phyloP scores from a whole-genome alignment of 1,140 invertebrate species.

The Leptoteleia sp. region DNA sequence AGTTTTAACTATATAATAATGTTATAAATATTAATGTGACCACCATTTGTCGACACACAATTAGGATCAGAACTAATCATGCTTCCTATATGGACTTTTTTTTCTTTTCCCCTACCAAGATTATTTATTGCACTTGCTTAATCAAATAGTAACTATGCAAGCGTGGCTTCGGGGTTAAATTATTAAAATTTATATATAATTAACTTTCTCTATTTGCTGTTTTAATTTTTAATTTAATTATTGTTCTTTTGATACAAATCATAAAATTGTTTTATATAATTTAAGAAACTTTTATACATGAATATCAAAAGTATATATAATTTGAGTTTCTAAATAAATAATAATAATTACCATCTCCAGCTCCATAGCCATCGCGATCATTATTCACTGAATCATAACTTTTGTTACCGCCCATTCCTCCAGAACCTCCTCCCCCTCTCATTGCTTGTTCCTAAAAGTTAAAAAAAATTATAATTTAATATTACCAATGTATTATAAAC shows the following conservation, averaged over 20 bases:
- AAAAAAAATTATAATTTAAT: too few species aligned
- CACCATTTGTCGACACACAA: slow-evolving; percentile 31
- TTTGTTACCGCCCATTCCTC: slow-evolving; percentile 70
- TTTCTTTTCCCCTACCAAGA: slow-evolving; percentile 34
- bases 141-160: slow-evolving; percentile 14
- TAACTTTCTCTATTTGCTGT: too few species aligned
- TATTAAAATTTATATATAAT: not conserved
- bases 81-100: slow-evolving; percentile 48
- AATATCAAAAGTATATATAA: too few species aligned
- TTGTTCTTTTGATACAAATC: too few species aligned
- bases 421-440: slow-evolving; percentile 69
- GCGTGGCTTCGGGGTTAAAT: slow-evolving; percentile 43
- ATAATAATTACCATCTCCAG: slow-evolving; percentile 75
- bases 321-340: slow-evolving; percentile 2
- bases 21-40: slow-evolving; percentile 20
- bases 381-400: slow-evolving; percentile 78
- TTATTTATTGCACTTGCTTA: slow-evolving; percentile 40
- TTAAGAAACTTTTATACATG: too few species aligned
- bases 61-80: slow-evolving; percentile 17
- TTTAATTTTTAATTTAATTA: too few species aligned
- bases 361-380: slow-evolving; percentile 78
- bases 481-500: slow-evolving; percentile 4
- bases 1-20: not conserved
- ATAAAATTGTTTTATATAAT: too few species aligned
- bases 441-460: slow-evolving; percentile 77